A percentile compares a stretch with the other conserved stretches of the same genome.
phyloP scores from a whole-genome alignment of 2,888 invertebrate genomes.

The Acronicta psi region DNA sequence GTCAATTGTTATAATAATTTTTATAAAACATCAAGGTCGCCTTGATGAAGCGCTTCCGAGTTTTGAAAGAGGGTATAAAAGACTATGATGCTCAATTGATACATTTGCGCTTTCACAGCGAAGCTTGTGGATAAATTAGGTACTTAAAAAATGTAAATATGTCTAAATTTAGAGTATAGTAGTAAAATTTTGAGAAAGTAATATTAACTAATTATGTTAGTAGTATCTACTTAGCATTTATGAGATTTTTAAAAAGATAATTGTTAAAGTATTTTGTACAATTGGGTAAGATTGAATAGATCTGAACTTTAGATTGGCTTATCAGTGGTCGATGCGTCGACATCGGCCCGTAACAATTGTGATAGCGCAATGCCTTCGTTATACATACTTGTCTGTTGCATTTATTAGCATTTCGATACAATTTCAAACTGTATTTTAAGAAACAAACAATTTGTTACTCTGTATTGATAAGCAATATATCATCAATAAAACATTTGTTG shows the following conservation, averaged over 20 bases:
- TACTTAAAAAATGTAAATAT: conserved; percentile 81
- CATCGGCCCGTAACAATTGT: conserved; percentile 71
- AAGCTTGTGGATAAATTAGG: conserved; percentile 79
- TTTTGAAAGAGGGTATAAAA: conserved; percentile 66
- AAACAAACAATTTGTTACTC: conserved; percentile 85
- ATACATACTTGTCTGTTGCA: conserved; percentile 82
- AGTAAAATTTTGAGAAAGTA: conserved; percentile 79
- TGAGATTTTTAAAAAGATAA: conserved; percentile 82
- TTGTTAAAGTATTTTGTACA: conserved; percentile 83
- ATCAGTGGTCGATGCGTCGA: conserved; percentile 66
- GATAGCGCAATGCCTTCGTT: conserved; percentile 85
- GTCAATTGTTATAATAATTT: conserved; percentile 79
- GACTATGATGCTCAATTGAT: conserved; percentile 85
- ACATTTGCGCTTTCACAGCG: conserved; percentile 85
- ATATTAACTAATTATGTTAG: conserved; percentile 79
- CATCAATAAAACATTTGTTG: conserved; percentile 77
- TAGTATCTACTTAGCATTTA: conserved; percentile 86
- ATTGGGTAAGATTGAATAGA: conserved; percentile 79
- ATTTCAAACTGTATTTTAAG: conserved; percentile 81
- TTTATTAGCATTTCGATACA: conserved; percentile 87
- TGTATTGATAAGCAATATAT: conserved; percentile 89
- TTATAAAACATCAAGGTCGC: conserved; percentile 68
- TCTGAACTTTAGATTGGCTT: conserved; percentile 84
- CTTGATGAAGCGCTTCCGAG: conserved; percentile 76
- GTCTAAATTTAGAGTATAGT: conserved; percentile 85